Conservation (phyloP, 37 sponge, comb jelly and placozoan species). For the Spongia lamella region DNA sequence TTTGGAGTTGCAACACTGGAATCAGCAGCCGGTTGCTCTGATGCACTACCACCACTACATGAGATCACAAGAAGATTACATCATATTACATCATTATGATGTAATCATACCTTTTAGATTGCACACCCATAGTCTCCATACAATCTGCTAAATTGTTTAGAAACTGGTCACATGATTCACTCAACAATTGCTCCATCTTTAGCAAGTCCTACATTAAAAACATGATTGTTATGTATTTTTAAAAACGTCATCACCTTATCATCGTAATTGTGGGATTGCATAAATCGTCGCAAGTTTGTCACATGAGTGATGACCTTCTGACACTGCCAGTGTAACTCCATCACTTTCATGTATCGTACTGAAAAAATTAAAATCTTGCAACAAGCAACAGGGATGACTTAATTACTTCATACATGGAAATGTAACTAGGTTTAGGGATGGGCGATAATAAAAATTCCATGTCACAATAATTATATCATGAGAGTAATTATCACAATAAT, state of each 20-base stretch:
- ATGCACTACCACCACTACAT: neutral
- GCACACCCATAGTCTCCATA: slow-evolving; percentile 49
- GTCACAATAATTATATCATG: too few relatives aligned
- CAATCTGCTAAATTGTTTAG: slow-evolving; percentile 71
- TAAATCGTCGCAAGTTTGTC: neutral
- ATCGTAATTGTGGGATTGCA: neutral
- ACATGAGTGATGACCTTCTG: too few relatives aligned
- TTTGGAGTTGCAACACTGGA: neutral
- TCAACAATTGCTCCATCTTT: slow-evolving; percentile 16
- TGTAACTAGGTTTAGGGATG: too few relatives aligned
- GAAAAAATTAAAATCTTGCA: neutral
- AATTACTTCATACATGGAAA: too few relatives aligned
- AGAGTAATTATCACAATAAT: too few relatives aligned
- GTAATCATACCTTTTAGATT: neutral
- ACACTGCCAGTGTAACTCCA: too few relatives aligned
- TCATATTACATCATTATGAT: neutral
- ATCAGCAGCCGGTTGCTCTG: neutral
- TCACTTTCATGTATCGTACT: too few relatives aligned
- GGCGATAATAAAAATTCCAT: too few relatives aligned
- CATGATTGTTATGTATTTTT: too few relatives aligned
- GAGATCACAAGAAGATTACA: neutral
- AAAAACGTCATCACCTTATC: neutral
- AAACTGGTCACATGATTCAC: slow-evolving; percentile 73
- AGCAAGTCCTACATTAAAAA: too few relatives aligned
- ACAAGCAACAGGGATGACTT: neutral